These are phyloP conservation scores for Heliornis fulica DNA, from an alignment of 2,113 vertebrate species.

Conservation along the genomic window DNA sequence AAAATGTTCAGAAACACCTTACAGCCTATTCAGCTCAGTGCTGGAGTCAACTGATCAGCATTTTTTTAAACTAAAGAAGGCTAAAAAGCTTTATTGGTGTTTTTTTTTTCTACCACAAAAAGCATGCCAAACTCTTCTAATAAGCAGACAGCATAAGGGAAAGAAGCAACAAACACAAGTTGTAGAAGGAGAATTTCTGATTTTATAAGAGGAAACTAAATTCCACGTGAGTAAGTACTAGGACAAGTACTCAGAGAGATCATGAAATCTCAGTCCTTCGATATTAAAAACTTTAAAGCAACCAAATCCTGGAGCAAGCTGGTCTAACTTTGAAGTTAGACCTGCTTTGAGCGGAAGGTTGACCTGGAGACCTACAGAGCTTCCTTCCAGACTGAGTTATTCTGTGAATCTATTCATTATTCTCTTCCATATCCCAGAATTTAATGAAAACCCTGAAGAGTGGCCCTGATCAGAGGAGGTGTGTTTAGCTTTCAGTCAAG, in stretches of 20 bases:
- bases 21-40: neutral
- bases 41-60: neutral
- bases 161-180: neutral
- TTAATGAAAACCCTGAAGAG: neutral
- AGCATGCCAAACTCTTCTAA: neutral
- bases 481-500: neutral
- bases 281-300: neutral
- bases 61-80: neutral
- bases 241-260: neutral
- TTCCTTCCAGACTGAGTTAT: neutral
- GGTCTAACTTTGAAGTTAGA: neutral
- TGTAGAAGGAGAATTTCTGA: neutral
- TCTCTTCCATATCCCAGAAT: neutral
- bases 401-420: neutral
- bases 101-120: neutral
- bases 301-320: neutral
- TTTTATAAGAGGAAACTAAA: neutral
- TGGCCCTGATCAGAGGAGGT: neutral
- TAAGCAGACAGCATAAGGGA: neutral
- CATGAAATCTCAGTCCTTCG: neutral
- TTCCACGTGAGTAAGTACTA: neutral
- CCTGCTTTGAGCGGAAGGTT: neutral
- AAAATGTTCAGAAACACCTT: neutral
- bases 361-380: neutral
- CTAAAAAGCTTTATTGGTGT: rapidly evolving